A percentile compares a stretch with the other conserved stretches of the same genome.
phyloP scores from a whole-genome alignment of 2,113 vertebrate genomes.

The Mobula hypostoma region DNA sequence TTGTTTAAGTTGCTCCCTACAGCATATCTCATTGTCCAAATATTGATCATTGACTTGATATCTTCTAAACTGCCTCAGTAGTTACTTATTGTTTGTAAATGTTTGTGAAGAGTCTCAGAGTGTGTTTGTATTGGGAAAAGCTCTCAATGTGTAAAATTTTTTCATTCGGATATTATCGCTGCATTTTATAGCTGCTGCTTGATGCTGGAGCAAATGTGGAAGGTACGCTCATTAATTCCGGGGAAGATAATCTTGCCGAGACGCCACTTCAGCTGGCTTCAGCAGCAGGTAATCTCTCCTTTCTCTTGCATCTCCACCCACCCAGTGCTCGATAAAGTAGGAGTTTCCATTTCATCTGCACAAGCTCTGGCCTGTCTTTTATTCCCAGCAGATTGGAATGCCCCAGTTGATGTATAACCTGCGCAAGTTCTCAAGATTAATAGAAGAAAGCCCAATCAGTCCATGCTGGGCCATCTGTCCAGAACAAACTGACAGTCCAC shows the following conservation, averaged over 20 bases:
- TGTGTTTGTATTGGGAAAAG: no score
- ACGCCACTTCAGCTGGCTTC: conserved; percentile 90
- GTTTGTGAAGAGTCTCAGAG: no score
- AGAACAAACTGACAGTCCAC: not conserved
- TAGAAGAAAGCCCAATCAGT: not conserved
- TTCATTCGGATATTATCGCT: not conserved
- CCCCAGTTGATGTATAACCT: not conserved
- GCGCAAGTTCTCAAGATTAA: not conserved
- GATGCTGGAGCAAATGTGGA: conserved; percentile 90
- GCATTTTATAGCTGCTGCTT: conserved; percentile 70
- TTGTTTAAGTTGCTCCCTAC: no score
- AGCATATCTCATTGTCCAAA: no score
- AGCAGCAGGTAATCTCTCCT: conserved; percentile 74
- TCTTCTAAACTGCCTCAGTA: no score
- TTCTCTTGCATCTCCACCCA: not conserved
- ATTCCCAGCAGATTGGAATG: not conserved
- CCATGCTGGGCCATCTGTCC: not conserved
- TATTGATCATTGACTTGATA: no score
- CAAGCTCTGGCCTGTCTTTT: not conserved
- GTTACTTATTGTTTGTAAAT: no score
- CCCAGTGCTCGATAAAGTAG: not conserved
- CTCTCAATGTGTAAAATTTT: no score
- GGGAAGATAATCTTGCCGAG: conserved; percentile 83
- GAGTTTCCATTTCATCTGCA: not conserved
- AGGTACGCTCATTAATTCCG: conserved; percentile 73